These are phyloP conservation scores for Halichoeres trimaculatus DNA, from an alignment of 2,113 vertebrate species.

Conservation along the genomic window DNA sequence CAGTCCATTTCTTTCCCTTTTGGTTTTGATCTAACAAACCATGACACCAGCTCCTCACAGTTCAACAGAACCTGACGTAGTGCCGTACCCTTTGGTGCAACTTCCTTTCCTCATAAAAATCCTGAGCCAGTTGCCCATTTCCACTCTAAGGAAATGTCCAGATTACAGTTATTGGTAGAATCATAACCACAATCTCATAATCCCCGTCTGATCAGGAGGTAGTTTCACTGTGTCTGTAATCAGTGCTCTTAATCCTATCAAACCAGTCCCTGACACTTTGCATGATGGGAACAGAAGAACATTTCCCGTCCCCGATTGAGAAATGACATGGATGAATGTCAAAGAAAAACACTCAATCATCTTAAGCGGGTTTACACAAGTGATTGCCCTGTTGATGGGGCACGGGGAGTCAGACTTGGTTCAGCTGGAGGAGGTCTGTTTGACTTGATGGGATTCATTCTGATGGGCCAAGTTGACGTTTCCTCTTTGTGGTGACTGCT, in stretches of 20 bases:
- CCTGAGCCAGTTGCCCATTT: constrained; percentile 9
- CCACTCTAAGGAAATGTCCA: constrained; percentile 31
- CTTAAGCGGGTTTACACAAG: constrained; percentile 63
- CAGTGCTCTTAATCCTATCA: constrained; percentile 42
- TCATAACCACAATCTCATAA: constrained; percentile 61
- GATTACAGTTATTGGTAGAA: constrained; percentile 50
- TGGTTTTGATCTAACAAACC: background rate
- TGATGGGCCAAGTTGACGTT: constrained; percentile 70
- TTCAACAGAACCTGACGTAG: background rate
- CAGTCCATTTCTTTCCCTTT: background rate
- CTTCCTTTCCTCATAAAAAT: constrained; percentile 19
- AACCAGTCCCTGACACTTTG: constrained; percentile 3
- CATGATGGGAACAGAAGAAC: constrained; percentile 35
- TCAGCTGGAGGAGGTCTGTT: constrained; percentile 33
- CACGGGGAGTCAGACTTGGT: background rate
- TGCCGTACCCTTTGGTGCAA: background rate
- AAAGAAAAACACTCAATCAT: constrained; percentile 72
- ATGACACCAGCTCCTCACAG: background rate
- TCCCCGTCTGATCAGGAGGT: constrained; percentile 39
- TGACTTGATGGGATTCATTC: constrained; percentile 55
- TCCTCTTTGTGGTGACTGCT: constrained; percentile 64
- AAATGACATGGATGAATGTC: constrained; percentile 63
- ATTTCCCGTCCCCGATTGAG: constrained; percentile 40
- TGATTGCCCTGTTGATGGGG: constrained; percentile 58
- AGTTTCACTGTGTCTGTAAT: constrained; percentile 50